These are phyloP conservation scores for Tetraodon nigroviridis DNA, from an alignment of 2,113 vertebrate genomes.

Conservation along the genomic window DNA sequence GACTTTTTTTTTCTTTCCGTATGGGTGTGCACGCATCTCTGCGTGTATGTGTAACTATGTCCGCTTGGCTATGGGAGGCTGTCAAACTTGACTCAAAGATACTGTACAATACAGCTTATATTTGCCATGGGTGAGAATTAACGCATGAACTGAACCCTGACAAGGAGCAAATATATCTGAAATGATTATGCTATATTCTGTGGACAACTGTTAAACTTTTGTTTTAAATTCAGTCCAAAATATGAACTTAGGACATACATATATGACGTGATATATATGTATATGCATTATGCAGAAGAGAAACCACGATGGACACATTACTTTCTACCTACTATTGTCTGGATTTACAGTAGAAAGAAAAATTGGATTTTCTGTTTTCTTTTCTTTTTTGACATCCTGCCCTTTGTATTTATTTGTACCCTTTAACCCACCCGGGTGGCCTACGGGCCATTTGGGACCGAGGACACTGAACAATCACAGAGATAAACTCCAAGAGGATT, in stretches of 20 bases:
- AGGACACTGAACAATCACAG: slow-evolving; percentile 66
- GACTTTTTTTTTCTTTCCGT: slow-evolving; percentile 37
- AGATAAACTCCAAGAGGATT: slow-evolving; percentile 59
- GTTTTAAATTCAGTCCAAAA: slow-evolving; percentile 62
- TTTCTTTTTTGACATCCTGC: slow-evolving; percentile 52
- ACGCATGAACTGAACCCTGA: slow-evolving; percentile 75
- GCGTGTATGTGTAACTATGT: slow-evolving; percentile 44
- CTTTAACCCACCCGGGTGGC: slow-evolving; percentile 37
- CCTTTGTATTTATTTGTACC: slow-evolving; percentile 75
- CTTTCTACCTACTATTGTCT: slow-evolving; percentile 66
- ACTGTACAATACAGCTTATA: slow-evolving; percentile 77
- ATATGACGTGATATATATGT: slow-evolving; percentile 35
- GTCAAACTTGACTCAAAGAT: slow-evolving; percentile 70
- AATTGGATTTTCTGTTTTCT: slow-evolving; percentile 61
- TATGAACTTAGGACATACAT: slow-evolving; percentile 56
- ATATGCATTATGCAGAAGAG: slow-evolving; percentile 64
- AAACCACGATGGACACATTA: slow-evolving; percentile 60
- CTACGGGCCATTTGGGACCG: slow-evolving; percentile 45
- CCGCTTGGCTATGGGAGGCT: slow-evolving; percentile 52
- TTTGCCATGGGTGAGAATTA: slow-evolving; percentile 68
- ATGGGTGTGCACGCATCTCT: slow-evolving; percentile 39
- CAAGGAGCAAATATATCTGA: slow-evolving; percentile 76
- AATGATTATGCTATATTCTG: slow-evolving; percentile 73
- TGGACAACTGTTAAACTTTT: slow-evolving; percentile 72
- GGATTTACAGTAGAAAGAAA: slow-evolving; percentile 64